Evolutionary conservation across 1,140 invertebrate genomes (phyloP).

Genomic region (Lerema accius): DNA sequence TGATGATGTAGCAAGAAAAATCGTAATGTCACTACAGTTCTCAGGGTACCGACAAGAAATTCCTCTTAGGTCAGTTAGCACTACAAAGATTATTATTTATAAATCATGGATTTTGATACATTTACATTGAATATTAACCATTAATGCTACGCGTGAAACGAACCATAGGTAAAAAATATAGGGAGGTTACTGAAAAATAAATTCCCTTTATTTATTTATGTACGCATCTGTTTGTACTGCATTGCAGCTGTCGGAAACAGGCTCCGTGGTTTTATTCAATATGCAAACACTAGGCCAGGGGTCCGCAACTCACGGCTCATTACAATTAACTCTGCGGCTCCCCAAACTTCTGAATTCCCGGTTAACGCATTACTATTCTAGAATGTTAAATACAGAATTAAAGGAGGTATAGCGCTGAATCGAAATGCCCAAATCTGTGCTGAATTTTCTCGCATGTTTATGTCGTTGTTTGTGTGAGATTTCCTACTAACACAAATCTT

Average conservation of each 20-base stretch:
- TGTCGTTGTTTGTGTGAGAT: too few relatives aligned
- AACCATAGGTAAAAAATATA: too few relatives aligned
- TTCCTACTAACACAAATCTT: too few relatives aligned
- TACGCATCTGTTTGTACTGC: slow-evolving; percentile 45
- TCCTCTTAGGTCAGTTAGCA: neutral
- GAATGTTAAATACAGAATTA: too few relatives aligned
- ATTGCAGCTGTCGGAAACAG: slow-evolving; percentile 49
- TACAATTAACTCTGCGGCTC: slow-evolving; percentile 14
- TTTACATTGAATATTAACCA: neutral
- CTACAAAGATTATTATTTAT: neutral
- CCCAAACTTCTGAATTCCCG: slow-evolving; percentile 20
- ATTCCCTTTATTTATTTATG: slow-evolving; percentile 15
- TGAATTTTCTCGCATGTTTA: too few relatives aligned
- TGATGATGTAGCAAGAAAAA: neutral
- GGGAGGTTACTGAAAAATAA: slow-evolving; percentile 15
- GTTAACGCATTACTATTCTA: slow-evolving; percentile 8
- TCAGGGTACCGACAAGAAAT: neutral
- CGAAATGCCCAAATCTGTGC: too few relatives aligned
- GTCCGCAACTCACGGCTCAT: slow-evolving; percentile 24
- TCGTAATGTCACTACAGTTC: neutral
- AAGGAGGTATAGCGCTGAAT: too few relatives aligned
- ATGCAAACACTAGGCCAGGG: slow-evolving; percentile 57
- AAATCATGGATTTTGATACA: too few relatives aligned
- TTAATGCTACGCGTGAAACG: neutral
- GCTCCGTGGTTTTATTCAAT: slow-evolving; percentile 63